phyloP scores from a whole-genome alignment of 2,113 vertebrate genomes.

The Thomomys bottae region DNA sequence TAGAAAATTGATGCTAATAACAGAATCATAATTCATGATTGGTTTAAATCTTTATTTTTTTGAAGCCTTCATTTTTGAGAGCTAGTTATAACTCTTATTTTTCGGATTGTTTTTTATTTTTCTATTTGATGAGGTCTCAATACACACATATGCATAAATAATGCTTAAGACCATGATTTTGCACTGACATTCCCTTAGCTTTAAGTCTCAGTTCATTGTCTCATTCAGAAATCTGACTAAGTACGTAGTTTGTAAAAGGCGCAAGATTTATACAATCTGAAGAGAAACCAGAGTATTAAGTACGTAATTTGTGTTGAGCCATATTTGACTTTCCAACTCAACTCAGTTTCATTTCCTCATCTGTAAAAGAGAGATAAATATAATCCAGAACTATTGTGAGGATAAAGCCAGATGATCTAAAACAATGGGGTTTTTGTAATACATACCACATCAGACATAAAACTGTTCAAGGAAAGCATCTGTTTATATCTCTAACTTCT shows the following conservation, averaged over 20 bases:
- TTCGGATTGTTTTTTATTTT: slow-evolving; percentile 6
- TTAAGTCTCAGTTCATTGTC: background rate
- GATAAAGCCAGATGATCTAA: slow-evolving; percentile 28
- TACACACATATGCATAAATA: background rate
- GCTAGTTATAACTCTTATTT: background rate
- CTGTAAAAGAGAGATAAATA: background rate
- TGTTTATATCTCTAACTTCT: background rate
- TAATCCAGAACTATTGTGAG: background rate
- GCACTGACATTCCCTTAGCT: background rate
- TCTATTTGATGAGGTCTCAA: background rate
- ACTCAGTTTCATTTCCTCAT: slow-evolving; percentile 33
- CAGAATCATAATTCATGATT: slow-evolving; percentile 1
- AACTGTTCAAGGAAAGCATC: background rate
- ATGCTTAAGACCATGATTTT: slow-evolving; percentile 1
- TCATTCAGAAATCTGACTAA: background rate
- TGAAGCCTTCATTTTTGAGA: background rate
- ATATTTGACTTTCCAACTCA: slow-evolving; percentile 32
- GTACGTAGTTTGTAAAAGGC: slow-evolving; percentile 20
- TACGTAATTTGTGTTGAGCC: background rate
- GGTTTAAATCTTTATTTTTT: background rate
- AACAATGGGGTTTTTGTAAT: background rate
- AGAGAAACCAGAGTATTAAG: no score
- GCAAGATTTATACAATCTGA: no score
- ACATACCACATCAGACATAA: slow-evolving; percentile 17
- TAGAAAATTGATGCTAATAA: slow-evolving; percentile 16